phyloP scores from a whole-genome alignment of 1,140 invertebrate genomes.

The Brachionus plicatilis region DNA sequence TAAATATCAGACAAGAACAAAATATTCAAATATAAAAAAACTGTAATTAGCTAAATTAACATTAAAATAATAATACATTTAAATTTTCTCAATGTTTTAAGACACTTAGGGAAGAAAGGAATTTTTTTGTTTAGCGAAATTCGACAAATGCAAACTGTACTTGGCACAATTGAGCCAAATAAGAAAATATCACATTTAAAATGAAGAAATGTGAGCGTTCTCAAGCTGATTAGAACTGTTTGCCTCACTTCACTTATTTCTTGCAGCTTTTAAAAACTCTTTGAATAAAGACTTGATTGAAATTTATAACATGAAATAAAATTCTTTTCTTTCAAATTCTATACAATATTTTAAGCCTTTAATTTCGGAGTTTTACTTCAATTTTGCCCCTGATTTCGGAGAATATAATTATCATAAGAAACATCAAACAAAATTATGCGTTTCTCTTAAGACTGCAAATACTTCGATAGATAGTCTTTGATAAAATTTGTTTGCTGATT shows the following conservation, averaged over 20 bases:
- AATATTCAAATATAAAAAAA: neutral
- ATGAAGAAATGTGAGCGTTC: neutral
- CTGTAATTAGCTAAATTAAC: constrained; percentile 17
- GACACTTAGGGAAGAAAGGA: neutral
- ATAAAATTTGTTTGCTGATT: neutral
- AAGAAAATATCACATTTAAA: neutral
- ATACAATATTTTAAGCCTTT: neutral
- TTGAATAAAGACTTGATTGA: neutral
- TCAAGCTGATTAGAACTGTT: neutral
- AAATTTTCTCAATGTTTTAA: neutral
- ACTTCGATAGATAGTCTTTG: constrained; percentile 6
- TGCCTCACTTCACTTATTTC: neutral
- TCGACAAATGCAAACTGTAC: neutral
- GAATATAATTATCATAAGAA: constrained; percentile 15
- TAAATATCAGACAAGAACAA: neutral
- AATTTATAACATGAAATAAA: neutral
- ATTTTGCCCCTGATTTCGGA: constrained; percentile 1
- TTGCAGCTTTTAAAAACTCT: neutral
- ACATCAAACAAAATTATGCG: constrained; percentile 19
- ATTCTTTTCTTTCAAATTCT: neutral
- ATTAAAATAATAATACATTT: neutral
- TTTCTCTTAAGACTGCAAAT: neutral
- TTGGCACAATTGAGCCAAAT: neutral
- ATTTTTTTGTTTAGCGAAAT: neutral
- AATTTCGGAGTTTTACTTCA: neutral